Conservation (phyloP, 2,888 invertebrate species). For the Trileptium ribeirensis region DNA sequence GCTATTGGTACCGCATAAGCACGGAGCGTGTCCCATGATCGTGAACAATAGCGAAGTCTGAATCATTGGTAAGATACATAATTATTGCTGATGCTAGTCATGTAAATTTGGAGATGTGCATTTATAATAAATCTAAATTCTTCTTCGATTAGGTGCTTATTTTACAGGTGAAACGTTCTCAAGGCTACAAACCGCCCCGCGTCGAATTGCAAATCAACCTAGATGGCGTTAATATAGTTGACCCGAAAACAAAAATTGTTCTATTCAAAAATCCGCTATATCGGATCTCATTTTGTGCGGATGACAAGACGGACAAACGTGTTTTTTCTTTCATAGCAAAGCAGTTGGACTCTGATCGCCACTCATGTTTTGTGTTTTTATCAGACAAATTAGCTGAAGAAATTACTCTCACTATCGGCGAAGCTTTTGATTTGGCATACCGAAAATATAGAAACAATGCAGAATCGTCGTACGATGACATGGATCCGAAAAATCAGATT, state of each 20-base stretch:
- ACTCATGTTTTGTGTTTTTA: constrained; percentile 93
- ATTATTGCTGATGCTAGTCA: too few relatives aligned
- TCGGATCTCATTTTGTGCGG: constrained; percentile 96
- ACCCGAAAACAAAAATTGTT: constrained; percentile 62
- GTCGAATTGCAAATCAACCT: constrained; percentile 89
- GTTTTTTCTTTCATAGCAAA: constrained; percentile 54
- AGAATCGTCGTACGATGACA: constrained; percentile 62
- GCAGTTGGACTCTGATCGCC: constrained; percentile 61
- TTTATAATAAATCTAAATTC: too few relatives aligned
- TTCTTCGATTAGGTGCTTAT: not conserved
- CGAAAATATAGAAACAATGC: constrained; percentile 61
- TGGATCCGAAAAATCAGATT: constrained; percentile 72
- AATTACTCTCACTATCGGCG: constrained; percentile 92
- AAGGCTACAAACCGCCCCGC: constrained; percentile 73
- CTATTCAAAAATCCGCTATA: constrained; percentile 91
- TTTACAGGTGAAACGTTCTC: constrained; percentile 61
- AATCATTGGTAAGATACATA: too few relatives aligned
- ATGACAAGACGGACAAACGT: constrained; percentile 71
- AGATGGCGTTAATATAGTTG: constrained; percentile 88
- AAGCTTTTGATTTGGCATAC: constrained; percentile 95
- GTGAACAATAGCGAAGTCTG: too few relatives aligned
- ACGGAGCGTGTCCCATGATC: too few relatives aligned
- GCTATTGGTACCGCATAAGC: too few relatives aligned
- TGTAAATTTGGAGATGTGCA: too few relatives aligned
- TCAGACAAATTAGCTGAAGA: constrained; percentile 95